Evolutionary conservation across 2,797 vertebrate genomes (phyloP), one percentile per base, ranked within the genome.

Genomic region (Trichosurus vulpecula): DNA sequence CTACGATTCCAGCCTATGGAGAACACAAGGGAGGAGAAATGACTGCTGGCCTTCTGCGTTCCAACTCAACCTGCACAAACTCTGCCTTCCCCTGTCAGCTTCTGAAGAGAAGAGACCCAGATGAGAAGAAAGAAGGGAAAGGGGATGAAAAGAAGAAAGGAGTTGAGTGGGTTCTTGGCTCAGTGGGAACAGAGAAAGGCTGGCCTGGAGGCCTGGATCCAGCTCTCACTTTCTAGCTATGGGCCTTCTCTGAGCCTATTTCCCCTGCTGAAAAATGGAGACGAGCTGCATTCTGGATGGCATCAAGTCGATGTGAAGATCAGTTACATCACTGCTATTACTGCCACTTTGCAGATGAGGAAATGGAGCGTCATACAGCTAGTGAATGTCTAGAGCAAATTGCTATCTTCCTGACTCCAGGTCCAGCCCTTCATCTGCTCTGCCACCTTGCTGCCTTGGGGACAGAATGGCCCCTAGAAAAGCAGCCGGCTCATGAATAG

Each of bases 311-410:
- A 31, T 66, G 31, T 6, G 35, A 19, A 8, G 16, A 74, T 74
- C n/a, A n/a, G 22, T 19, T 41, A 19, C 61, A 19, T 16, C 66
- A 66, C 0, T 19, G 14, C 61, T 19, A n/a, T 22, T n/a, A n/a
- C 35, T 41, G 9, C 35, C 16, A 16, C 41, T n/a, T 41, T 74
- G 12, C 6, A 74, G 61, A 74, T 22, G 35, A 74, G 35, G 61
- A 74, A 41, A 74, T 14, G 19, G 61, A 74, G 16, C 14, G 35
- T n/a, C 4, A 13, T 0, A 87, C 47, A 11, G 30, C 41, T 90
- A 57, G 91, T 47, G 92, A 96, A 92, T 91, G 5, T 13, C 51
- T 52, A 53, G 94, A 87, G 53, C 90, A 90, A 47, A 35, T 66
- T 29, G 22, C 30, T 55, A 52, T 0, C 29, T 16, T 57, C 92